These are phyloP conservation scores for Chamaea fasciata DNA, from an alignment of 2,113 vertebrate species.

Conservation along the genomic window DNA sequence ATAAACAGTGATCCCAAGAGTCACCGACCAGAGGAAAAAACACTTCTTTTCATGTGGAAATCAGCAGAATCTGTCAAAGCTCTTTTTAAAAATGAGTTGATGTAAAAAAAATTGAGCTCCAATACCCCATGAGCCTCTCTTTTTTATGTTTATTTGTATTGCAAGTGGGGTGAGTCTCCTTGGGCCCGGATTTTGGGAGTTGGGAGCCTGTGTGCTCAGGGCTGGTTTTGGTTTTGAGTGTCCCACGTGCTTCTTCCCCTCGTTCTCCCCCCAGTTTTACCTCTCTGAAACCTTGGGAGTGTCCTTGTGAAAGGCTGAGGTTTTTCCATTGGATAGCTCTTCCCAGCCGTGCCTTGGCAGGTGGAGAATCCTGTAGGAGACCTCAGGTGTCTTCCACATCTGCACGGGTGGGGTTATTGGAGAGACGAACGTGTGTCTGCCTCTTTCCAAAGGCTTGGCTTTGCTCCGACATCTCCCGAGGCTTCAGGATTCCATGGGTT, in stretches of 20 bases:
- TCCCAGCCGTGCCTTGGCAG: neutral
- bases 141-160: neutral
- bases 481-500: neutral
- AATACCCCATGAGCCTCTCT: neutral
- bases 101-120: neutral
- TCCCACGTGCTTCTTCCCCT: accelerated
- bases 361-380: neutral
- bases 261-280: accelerated
- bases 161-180: neutral
- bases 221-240: neutral
- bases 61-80: neutral
- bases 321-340: neutral
- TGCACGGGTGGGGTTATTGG: neutral
- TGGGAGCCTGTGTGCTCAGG: neutral
- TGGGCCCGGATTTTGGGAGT: neutral
- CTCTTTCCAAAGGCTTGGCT: neutral
- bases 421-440: accelerated
- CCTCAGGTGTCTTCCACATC: neutral
- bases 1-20: constrained; percentile 11
- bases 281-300: neutral
- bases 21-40: neutral
- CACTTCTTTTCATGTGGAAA: neutral
- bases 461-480: accelerated
- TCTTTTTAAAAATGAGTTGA: neutral
- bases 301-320: neutral